Percentiles rank a stretch among this genome's conserved stretches.
These are phyloP conservation scores for Hemichromis elongatus DNA, from an alignment of 2,113 vertebrate species.

Conservation along the genomic window DNA sequence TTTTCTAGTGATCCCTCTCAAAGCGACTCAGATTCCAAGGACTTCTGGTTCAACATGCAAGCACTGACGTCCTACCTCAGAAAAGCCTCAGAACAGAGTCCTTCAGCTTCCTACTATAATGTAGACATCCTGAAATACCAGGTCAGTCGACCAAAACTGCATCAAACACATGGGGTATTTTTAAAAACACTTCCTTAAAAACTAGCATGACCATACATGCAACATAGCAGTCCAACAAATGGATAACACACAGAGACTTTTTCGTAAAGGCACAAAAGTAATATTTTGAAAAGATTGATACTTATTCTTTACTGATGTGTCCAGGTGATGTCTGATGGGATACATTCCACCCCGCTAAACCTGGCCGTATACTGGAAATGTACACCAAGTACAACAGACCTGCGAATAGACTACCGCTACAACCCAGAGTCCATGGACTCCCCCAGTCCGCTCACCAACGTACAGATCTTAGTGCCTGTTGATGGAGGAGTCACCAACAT, in stretches of 20 bases:
- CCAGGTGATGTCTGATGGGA: constrained; percentile 92
- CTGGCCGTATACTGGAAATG: constrained; percentile 98
- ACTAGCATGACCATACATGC: neutral
- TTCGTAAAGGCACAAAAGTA: too few species aligned
- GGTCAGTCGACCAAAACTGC: constrained; percentile 64
- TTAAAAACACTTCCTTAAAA: neutral
- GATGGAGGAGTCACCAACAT: constrained; percentile 89
- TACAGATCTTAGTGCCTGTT: constrained; percentile 90
- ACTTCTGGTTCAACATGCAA: constrained; percentile 99
- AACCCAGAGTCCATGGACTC: constrained; percentile 90
- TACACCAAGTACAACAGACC: constrained; percentile 82
- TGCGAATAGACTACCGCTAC: constrained; percentile 92
- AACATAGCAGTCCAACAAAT: neutral
- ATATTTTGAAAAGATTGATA: neutral
- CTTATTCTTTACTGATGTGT: constrained; percentile 7
- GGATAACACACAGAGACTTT: neutral
- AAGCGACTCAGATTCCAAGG: constrained; percentile 85
- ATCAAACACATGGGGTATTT: neutral
- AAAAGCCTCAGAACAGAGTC: constrained; percentile 92
- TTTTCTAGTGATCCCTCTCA: constrained; percentile 86
- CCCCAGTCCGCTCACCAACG: constrained; percentile 80
- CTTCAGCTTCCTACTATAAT: constrained; percentile 94
- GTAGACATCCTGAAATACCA: constrained; percentile 97
- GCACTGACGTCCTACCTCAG: constrained; percentile 94
- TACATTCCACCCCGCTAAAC: constrained; percentile 94